These are phyloP conservation scores for Phycodurus eques DNA, from an alignment of 2,113 vertebrate genomes.

Conservation along the genomic window DNA sequence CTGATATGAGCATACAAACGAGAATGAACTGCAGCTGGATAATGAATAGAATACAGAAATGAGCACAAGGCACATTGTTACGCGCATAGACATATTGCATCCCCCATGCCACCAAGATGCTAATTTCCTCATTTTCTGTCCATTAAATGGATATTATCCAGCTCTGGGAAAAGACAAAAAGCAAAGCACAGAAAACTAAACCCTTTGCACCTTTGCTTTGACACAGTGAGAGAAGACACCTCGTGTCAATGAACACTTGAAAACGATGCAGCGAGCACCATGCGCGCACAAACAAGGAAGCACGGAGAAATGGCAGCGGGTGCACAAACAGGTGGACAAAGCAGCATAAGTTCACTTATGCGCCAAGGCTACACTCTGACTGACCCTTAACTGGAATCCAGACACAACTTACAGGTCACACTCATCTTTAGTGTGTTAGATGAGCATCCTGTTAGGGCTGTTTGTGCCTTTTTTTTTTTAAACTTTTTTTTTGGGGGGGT, in stretches of 20 bases:
- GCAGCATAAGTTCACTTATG: slow-evolving; percentile 27
- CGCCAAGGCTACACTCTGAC: slow-evolving; percentile 21
- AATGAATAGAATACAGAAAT: background rate
- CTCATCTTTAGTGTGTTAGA: background rate
- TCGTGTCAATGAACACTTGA: slow-evolving; percentile 32
- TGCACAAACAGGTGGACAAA: slow-evolving; percentile 24
- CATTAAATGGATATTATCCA: background rate
- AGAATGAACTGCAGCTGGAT: slow-evolving; percentile 4
- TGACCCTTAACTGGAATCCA: background rate
- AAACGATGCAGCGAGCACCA: slow-evolving; percentile 25
- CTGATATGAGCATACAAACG: background rate
- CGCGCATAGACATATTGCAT: background rate
- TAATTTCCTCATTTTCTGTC: background rate
- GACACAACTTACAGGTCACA: background rate
- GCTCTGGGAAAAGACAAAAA: background rate
- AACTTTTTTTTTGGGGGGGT: too few species aligned
- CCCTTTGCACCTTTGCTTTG: slow-evolving; percentile 28
- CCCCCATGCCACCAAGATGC: background rate
- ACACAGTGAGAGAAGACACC: slow-evolving; percentile 12
- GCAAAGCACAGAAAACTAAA: background rate
- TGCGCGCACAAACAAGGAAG: background rate
- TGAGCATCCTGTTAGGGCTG: background rate
- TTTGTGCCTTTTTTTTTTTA: background rate
- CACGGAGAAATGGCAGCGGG: slow-evolving; percentile 16
- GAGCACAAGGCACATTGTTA: background rate